Conservation (phyloP, 2,888 invertebrate genomes). For the Calliscelio sp. region DNA sequence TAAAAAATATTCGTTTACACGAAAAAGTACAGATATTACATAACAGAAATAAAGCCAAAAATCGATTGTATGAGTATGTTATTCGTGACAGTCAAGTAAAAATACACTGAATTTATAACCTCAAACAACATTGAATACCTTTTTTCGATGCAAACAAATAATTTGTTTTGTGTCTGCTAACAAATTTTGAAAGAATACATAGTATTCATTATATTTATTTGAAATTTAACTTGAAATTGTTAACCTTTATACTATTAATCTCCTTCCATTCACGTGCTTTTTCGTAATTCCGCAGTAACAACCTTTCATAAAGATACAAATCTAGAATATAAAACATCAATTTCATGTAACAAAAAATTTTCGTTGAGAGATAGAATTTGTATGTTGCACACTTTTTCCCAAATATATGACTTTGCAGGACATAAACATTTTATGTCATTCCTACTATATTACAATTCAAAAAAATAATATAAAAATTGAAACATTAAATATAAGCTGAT, state of each 20-base stretch:
- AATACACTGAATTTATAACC: constrained; percentile 15
- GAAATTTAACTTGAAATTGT: not conserved
- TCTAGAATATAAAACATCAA: constrained; percentile 28
- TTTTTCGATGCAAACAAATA: constrained; percentile 1
- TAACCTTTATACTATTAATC: constrained; percentile 14
- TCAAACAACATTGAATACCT: not conserved
- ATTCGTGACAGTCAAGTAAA: not conserved
- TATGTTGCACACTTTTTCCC: not conserved
- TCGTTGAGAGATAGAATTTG: constrained; percentile 9
- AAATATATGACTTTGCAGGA: too few relatives aligned
- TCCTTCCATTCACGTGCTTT: not conserved
- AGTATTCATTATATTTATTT: not conserved
- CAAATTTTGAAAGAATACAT: constrained; percentile 6
- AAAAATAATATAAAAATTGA: too few relatives aligned
- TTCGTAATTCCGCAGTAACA: not conserved
- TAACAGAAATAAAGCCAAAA: constrained; percentile 20
- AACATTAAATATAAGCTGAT: too few relatives aligned
- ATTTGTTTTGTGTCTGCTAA: not conserved
- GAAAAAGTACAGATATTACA: not conserved
- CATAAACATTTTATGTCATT: too few relatives aligned
- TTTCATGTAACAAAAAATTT: constrained; percentile 13
- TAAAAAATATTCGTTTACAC: not conserved
- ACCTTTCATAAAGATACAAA: constrained; percentile 12
- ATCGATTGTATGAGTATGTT: constrained; percentile 11
- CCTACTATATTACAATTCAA: too few relatives aligned